Percentiles rank a stretch among this genome's conserved stretches.
Conservation (phyloP, 2,888 invertebrate species). For the Stenodema calcarata region DNA sequence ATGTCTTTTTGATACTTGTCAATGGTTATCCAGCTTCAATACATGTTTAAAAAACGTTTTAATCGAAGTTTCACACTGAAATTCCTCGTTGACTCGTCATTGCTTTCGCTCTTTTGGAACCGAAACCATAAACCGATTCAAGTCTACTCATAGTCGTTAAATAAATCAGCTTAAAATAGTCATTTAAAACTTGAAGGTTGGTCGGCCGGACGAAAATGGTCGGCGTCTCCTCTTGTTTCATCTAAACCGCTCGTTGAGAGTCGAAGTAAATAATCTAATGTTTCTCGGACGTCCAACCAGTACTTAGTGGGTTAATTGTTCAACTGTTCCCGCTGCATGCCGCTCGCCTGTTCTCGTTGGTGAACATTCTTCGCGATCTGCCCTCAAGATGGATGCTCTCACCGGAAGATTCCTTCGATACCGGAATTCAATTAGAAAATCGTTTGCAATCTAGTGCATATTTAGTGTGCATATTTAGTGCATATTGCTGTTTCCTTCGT, state of each 20-base stretch:
- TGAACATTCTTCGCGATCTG: not conserved
- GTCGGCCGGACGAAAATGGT: not conserved
- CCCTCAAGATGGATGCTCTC: not conserved
- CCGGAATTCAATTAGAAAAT: not conserved
- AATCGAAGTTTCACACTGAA: too few species aligned
- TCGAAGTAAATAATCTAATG: not conserved
- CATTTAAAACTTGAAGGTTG: too few species aligned
- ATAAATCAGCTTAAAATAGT: too few species aligned
- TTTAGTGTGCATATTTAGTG: too few species aligned
- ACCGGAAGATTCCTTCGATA: not conserved
- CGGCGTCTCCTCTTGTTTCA: not conserved
- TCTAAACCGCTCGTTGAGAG: not conserved
- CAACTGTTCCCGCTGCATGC: not conserved
- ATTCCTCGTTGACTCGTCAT: too few species aligned
- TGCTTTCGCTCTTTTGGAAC: too few species aligned
- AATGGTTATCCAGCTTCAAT: too few species aligned
- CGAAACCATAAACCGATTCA: too few species aligned
- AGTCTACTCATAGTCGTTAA: too few species aligned
- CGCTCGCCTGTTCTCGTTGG: not conserved
- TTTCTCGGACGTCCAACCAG: not conserved
- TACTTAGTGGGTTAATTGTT: not conserved
- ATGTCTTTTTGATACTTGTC: too few species aligned
- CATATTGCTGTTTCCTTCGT: not conserved
- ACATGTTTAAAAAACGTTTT: too few species aligned
- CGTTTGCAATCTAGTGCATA: not conserved